Evolutionary conservation across 2,797 vertebrate genomes (phyloP).

Genomic region (Poliocrania exsul): DNA sequence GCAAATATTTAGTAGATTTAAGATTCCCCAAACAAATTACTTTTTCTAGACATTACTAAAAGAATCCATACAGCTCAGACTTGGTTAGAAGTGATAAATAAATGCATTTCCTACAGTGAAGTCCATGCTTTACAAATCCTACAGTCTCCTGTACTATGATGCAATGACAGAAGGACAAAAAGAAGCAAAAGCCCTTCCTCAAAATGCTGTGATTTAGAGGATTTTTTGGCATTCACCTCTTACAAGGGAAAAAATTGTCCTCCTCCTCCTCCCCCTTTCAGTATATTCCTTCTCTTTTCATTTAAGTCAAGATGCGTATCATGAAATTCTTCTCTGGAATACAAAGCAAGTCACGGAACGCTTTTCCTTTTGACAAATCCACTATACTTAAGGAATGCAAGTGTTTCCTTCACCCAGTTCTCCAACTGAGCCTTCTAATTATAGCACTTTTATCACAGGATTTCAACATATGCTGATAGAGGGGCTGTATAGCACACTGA

Average conservation of each 20-base stretch:
- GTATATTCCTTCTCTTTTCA: background rate
- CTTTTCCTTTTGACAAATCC: background rate
- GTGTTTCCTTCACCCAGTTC: background rate
- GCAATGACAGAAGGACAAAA: background rate
- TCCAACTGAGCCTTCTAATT: conserved; percentile 14
- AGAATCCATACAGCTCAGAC: background rate
- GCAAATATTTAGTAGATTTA: background rate
- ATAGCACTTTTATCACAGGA: background rate
- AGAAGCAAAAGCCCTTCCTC: background rate
- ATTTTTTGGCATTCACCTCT: background rate
- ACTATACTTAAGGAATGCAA: background rate
- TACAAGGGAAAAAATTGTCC: background rate
- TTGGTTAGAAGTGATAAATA: background rate
- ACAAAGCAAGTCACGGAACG: background rate
- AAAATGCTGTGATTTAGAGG: background rate
- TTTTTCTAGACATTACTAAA: background rate
- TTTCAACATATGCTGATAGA: background rate
- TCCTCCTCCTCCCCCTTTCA: background rate
- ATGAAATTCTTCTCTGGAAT: background rate
- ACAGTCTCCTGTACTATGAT: background rate
- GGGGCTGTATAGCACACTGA: background rate
- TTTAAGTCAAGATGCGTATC: background rate
- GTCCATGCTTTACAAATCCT: background rate
- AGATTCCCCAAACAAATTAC: background rate
- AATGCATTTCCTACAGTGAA: background rate